A percentile compares a stretch with the other conserved stretches of the same genome.
Evolutionary conservation across 1,140 invertebrate species (phyloP).

Genomic region (Microplitis demolitor): DNA sequence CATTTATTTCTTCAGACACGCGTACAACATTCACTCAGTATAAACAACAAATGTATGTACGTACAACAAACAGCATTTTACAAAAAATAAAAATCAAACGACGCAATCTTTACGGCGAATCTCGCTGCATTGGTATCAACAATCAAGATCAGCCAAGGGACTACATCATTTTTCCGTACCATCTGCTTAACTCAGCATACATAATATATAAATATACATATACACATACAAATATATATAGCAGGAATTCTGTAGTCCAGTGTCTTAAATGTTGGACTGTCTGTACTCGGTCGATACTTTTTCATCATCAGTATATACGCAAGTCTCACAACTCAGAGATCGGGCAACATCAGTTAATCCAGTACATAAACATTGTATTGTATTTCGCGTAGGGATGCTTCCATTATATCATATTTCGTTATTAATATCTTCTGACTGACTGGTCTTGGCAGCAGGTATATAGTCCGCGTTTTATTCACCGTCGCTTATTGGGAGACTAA

Average conservation of each 20-base stretch:
- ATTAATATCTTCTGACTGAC: conserved; percentile 63
- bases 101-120: conserved; percentile 34
- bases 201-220: too few relatives aligned
- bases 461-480: conserved; percentile 50
- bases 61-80: background rate
- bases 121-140: conserved; percentile 40
- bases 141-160: conserved; percentile 33
- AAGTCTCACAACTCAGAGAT: conserved; percentile 24
- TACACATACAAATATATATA: background rate
- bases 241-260: conserved; percentile 38
- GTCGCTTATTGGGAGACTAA: conserved; percentile 3
- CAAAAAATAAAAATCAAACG: background rate
- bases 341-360: conserved; percentile 54
- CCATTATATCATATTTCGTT: conserved; percentile 63
- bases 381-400: conserved; percentile 56
- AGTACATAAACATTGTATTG: conserved; percentile 61
- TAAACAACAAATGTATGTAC: background rate
- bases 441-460: conserved; percentile 51
- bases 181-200: conserved; percentile 42
- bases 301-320: background rate
- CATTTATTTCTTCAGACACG: background rate
- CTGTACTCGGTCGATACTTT: conserved; percentile 45
- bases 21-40: conserved; percentile 16
- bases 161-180: conserved; percentile 39
- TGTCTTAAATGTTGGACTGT: background rate